Evolutionary conservation across 2,888 invertebrate genomes (phyloP), one percentile per base, ranked within the genome.

Genomic region (Cyrtodaria siliqua): DNA sequence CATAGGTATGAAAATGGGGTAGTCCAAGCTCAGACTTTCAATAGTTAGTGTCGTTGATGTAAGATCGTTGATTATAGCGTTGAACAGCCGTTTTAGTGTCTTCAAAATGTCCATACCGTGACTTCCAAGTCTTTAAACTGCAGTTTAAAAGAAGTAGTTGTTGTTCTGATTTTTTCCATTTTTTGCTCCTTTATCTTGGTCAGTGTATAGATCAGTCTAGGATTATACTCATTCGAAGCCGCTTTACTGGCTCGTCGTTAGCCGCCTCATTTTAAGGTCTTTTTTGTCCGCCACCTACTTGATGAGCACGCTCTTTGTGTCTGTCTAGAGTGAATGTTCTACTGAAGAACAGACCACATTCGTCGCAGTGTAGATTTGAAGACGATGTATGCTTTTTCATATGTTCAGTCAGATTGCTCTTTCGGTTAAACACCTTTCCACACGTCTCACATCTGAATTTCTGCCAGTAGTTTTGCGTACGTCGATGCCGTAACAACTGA

Each of bases 401-500:
- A 44, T 44, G 44, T 16, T 20, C n/a, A 3, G 4, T 57, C 14
- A 71, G 27, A 24, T 63, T 64, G 24, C 38, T 33, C 42, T 57
- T 57, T 24, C 71, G 56, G 12, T 40, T 59, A 52, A 71, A 71
- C 38, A 14, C 2, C 8, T 33, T 27, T 18, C 33, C 27, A 52
- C 70, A 71, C 2, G 23, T 2, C 1, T 56, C 57, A 27, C 63
- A 71, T 0, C 20, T n/a, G 29, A 23, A 63, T 16, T 50, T 55
- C 26, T 16, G 20, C 62, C 70, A 63, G 23, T 71, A 63, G 23
- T 71, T 38, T 27, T 49, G 50, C 23, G 50, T 56, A 1, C 70
- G 33, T 23, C 18, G 20, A 24, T 67, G 59, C 14, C 50, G 33
- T 40, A 42, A 12, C 3, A 71, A 40, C 29, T 49, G 49, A 40